Conservation (phyloP, 2,888 invertebrate species). For the Piscicola geometra region DNA sequence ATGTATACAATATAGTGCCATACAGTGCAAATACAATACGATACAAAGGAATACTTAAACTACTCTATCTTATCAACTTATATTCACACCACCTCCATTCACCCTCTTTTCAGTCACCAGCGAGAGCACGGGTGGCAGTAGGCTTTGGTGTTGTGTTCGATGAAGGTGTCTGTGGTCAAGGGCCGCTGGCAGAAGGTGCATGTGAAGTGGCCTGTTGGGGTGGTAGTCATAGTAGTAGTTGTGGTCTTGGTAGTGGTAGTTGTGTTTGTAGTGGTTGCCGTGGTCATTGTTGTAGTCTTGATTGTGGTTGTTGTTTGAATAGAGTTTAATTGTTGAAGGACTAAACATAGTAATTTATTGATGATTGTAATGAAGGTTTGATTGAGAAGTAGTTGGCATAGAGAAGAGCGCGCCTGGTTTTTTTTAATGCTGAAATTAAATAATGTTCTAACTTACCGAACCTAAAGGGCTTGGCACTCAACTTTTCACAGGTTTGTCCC, state of each 20-base stretch:
- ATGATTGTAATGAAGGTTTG: no score
- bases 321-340: no score
- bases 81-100: background rate
- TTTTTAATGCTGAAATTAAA: no score
- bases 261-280: background rate
- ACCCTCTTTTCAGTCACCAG: background rate
- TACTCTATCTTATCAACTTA: background rate
- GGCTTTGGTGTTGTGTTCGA: background rate
- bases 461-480: no score
- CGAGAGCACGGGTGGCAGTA: background rate
- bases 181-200: slow-evolving; percentile 11
- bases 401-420: no score
- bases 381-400: no score
- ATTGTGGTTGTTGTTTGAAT: background rate
- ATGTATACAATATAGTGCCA: no score
- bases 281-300: background rate
- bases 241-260: background rate
- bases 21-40: no score
- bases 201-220: background rate
- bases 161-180: slow-evolving; percentile 1
- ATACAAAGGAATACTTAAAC: no score
- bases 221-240: background rate
- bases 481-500: no score
- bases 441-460: no score
- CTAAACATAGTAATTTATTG: no score